Base-by-base conservation (phyloP, 37 sponge, comb jelly and placozoan genomes). In the Geodia barretti region DNA sequence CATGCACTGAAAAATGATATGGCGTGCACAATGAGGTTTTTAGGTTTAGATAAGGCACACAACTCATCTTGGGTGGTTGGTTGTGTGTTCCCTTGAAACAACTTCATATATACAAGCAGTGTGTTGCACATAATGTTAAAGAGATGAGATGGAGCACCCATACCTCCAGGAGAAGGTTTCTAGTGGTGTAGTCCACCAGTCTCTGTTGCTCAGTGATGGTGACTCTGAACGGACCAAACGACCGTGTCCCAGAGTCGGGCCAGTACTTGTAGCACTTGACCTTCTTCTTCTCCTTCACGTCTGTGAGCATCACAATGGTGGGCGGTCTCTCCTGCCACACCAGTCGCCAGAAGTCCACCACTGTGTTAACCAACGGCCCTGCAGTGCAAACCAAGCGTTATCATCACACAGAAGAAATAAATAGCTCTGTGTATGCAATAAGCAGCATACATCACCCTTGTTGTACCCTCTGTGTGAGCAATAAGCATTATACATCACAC, bases 201-300 rank as follows among this genome's bases (percentile, higher is more conserved):
- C 25, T 64, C 28, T 75, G 43, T 24, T 77, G 64, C 3, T 87
- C 88, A 64, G 83, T 62, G 32, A 86, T 72, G 43, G 67, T 39
- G n/a, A 91, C 62, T 43, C 4, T 60, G 68, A 86, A 87, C 28
- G 81, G 81, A 26, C 92, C 92, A 67, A n/a, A 86, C 32, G 41
- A 39, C 33, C 60, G 43, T 28, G 39, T 4, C 1, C 80, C 91
- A 24, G 19, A 14, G 29, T 75, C 60, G 5, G 92, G 87, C 92
- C 92, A 91, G 75, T 91, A 91, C 84, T 79, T 79, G 39, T 87
- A 70, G 68, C 92, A 91, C 70, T 91, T 91, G 68, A 83, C 64
- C 84, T 83, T 92, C 36, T 36, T 60, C 7, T 41, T 69, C 43
- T 92, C 92, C 37, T 65, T 72, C 60, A 89, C 31, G 34, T 84